phyloP scores from a whole-genome alignment of 2,888 invertebrate genomes.

The Amiota mariae region DNA sequence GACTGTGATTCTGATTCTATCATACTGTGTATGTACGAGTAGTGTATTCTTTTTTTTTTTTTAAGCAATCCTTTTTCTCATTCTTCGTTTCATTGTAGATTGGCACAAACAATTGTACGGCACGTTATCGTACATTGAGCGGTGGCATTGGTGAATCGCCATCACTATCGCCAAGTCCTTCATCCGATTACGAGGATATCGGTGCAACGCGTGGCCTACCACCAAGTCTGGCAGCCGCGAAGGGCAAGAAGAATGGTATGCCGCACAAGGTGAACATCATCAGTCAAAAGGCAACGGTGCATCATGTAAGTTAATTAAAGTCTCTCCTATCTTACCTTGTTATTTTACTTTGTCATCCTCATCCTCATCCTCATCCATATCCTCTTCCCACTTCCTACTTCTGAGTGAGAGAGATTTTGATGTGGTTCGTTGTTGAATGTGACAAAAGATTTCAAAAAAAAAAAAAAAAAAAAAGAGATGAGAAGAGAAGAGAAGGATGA shows the following conservation, averaged over 20 bases:
- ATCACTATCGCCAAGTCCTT: constrained; percentile 78
- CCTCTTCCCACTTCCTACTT: too few relatives aligned
- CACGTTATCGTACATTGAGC: constrained; percentile 75
- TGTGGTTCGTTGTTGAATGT: too few relatives aligned
- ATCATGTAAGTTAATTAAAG: constrained; percentile 77
- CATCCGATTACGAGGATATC: constrained; percentile 82
- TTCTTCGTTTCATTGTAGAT: constrained; percentile 60
- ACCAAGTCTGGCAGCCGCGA: constrained; percentile 65
- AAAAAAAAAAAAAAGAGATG: too few relatives aligned
- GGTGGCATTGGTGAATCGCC: constrained; percentile 76
- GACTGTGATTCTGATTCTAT: constrained; percentile 17
- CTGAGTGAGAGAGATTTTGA: too few relatives aligned
- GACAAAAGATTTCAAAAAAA: too few relatives aligned
- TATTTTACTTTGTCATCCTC: constrained; percentile 13
- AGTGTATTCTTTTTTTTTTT: constrained; percentile 31
- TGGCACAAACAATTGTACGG: constrained; percentile 74
- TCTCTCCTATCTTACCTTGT: constrained; percentile 3
- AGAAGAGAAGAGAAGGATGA: too few relatives aligned
- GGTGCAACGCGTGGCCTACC: constrained; percentile 74
- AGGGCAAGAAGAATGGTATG: constrained; percentile 72
- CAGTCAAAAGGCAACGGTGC: constrained; percentile 79
- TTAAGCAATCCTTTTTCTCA: not conserved
- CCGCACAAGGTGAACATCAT: constrained; percentile 74
- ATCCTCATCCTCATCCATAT: too few relatives aligned
- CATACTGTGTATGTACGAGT: constrained; percentile 19